Conservation (phyloP, 2,113 vertebrate species). For the Perccottus glenii region DNA sequence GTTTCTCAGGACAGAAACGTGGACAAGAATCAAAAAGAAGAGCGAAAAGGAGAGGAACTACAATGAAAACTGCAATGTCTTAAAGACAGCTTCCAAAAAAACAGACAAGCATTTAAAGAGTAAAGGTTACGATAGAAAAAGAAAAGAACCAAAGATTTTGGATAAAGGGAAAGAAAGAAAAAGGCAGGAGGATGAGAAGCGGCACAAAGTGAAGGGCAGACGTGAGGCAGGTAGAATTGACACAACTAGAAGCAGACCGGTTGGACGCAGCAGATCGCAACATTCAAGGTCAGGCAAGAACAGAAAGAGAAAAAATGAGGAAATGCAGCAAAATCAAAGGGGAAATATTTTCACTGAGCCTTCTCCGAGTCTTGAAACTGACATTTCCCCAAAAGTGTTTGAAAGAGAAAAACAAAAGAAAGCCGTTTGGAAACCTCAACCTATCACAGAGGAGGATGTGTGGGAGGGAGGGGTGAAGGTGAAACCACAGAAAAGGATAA, state of each 20-base stretch:
- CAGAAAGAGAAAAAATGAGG: conserved; percentile 56
- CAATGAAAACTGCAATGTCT: conserved; percentile 77
- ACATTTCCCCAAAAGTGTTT: conserved; percentile 6
- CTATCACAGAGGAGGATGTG: conserved; percentile 53
- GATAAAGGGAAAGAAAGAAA: conserved; percentile 71
- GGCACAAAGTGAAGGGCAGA: conserved; percentile 70
- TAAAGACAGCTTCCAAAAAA: conserved; percentile 69
- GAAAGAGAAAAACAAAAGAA: conserved; percentile 43
- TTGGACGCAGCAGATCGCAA: conserved; percentile 19
- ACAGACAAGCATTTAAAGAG: conserved; percentile 77
- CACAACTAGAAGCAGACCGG: conserved; percentile 52
- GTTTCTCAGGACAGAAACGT: conserved; percentile 55
- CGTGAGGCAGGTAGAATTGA: background rate
- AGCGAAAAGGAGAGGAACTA: conserved; percentile 74
- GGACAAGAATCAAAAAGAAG: conserved; percentile 47
- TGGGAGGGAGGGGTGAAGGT: conserved; percentile 72
- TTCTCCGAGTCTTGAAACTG: background rate
- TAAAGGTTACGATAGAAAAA: conserved; percentile 77
- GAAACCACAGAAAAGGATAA: conserved; percentile 90
- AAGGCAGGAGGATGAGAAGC: conserved; percentile 70
- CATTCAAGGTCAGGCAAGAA: conserved; percentile 65
- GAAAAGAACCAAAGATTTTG: conserved; percentile 70
- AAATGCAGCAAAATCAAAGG: conserved; percentile 7
- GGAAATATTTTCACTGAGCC: background rate
- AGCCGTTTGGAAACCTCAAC: conserved; percentile 42